Percentiles rank a stretch among this genome's conserved stretches.
phyloP scores from a whole-genome alignment of 1,140 invertebrate genomes.

The Zaprionus vittiger region DNA sequence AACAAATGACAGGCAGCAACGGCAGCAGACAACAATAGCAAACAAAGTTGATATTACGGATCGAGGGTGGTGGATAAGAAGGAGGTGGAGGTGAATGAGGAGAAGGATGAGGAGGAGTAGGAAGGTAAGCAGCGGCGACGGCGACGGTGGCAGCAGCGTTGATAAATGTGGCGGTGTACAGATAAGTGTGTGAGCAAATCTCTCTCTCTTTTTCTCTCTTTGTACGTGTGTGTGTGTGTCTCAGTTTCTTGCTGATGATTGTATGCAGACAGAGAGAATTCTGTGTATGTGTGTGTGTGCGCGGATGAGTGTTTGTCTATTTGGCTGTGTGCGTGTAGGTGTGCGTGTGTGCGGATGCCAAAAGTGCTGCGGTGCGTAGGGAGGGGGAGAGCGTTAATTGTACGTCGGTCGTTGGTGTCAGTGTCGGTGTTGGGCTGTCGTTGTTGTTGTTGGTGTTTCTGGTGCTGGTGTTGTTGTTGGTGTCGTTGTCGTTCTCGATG shows the following conservation, averaged over 20 bases:
- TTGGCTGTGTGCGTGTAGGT: conserved; percentile 18
- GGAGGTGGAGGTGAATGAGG: neutral
- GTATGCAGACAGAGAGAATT: conserved; percentile 3
- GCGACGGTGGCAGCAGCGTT: conserved; percentile 31
- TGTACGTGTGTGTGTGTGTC: conserved; percentile 17
- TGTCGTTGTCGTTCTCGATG: conserved; percentile 29
- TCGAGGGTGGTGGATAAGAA: conserved; percentile 10
- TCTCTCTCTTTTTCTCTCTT: neutral
- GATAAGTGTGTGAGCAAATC: conserved; percentile 46
- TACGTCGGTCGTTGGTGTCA: conserved; percentile 52
- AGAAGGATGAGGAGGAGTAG: conserved; percentile 6
- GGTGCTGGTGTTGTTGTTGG: conserved; percentile 40
- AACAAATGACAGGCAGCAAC: conserved; percentile 52
- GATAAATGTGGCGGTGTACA: conserved; percentile 63
- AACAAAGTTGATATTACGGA: conserved; percentile 59
- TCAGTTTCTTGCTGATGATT: neutral
- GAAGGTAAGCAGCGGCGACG: conserved; percentile 24
- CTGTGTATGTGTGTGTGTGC: conserved; percentile 19
- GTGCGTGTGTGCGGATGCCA: conserved; percentile 45
- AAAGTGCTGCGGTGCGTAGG: conserved; percentile 44
- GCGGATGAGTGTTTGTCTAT: conserved; percentile 3
- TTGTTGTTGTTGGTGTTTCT: conserved; percentile 46
- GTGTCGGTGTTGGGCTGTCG: conserved; percentile 42
- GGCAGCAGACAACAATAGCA: conserved; percentile 78
- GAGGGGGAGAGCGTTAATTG: conserved; percentile 55